These are phyloP conservation scores for Patiria miniata DNA, from an alignment of 35 echinoderm and acorn worm species.

Conservation along the genomic window DNA sequence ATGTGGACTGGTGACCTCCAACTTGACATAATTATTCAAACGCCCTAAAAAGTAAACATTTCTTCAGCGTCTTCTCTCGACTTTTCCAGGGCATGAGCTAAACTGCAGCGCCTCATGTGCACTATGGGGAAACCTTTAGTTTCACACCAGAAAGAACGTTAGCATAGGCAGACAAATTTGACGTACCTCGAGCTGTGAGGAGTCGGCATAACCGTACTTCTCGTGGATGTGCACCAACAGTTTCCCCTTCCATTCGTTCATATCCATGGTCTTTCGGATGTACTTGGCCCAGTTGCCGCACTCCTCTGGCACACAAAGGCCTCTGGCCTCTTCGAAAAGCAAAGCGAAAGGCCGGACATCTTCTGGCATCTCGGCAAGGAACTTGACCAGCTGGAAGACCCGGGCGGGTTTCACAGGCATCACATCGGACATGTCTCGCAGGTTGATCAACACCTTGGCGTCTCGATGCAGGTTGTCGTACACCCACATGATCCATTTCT, in stretches of 20 bases:
- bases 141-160: too few species aligned
- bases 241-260: slow-evolving; percentile 47
- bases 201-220: slow-evolving; percentile 46
- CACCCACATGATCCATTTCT: slow-evolving; percentile 43
- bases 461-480: slow-evolving; percentile 23
- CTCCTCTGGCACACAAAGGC: slow-evolving; percentile 44
- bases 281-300: slow-evolving; percentile 24
- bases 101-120: too few species aligned
- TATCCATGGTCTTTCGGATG: slow-evolving; percentile 52
- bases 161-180: too few species aligned
- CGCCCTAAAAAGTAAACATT: too few species aligned
- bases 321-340: slow-evolving; percentile 48
- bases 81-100: too few species aligned
- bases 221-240: slow-evolving; percentile 51
- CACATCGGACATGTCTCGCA: slow-evolving; percentile 42
- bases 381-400: slow-evolving; percentile 37
- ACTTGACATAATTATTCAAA: too few species aligned
- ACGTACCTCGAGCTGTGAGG: slow-evolving; percentile 39
- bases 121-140: too few species aligned
- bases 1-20: too few species aligned
- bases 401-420: slow-evolving; percentile 35
- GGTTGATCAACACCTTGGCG: slow-evolving; percentile 44
- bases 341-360: slow-evolving; percentile 36
- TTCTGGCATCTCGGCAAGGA: slow-evolving; percentile 39
- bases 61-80: too few species aligned